Evolutionary conservation across 2,113 vertebrate genomes (phyloP), one percentile per base, ranked within the genome.

Genomic region (Oxygymnocypris stewartii): DNA sequence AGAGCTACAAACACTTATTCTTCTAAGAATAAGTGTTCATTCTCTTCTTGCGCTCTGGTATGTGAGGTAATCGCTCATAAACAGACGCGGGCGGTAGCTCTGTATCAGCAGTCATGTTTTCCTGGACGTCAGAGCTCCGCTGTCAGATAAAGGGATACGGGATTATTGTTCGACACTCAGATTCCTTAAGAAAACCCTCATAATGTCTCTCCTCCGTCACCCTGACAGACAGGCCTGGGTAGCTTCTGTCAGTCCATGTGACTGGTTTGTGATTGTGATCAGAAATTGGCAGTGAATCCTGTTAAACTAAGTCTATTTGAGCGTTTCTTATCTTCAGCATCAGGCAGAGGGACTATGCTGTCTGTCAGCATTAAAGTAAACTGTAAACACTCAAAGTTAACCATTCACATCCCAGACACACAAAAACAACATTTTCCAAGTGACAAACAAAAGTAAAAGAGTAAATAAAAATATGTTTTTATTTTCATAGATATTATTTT

Each of bases 71-170:
- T 31, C 8, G 2, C 18, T 54, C 28, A 3, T 59, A 59, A 79
- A n/a, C 31, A 40, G 31, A 78, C 9, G 18, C 7, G 6, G 74
- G 6, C n/a, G 12, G 74, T 16, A 25, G 47, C 12, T 81, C 54
- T 81, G 79, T 44, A 81, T 81, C 79, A 81, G 37, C 79, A 44
- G 23, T 81, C 44, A 7, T 42, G 23, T 25, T 63, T 63, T 65
- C 37, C 37, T 44, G 54, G 8, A 81, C 37, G n/a, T 63, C 44
- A 51, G 75, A 28, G n/a, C 5, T 13, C 44, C 6, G 8, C 31
- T 59, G 10, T 37, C 37, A 0, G 20, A 73, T 11, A 42, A 4
- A 73, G 69, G 69, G 37, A 73, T 73, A 42, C 1, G 4, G 1
- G 23, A 61, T 54, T 23, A 61, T n/a, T 9, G 23, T 61, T n/a